Percentiles rank a stretch among this genome's conserved stretches.
These are phyloP conservation scores for Thaleichthys pacificus DNA, from an alignment of 2,797 vertebrate genomes.

Conservation along the genomic window DNA sequence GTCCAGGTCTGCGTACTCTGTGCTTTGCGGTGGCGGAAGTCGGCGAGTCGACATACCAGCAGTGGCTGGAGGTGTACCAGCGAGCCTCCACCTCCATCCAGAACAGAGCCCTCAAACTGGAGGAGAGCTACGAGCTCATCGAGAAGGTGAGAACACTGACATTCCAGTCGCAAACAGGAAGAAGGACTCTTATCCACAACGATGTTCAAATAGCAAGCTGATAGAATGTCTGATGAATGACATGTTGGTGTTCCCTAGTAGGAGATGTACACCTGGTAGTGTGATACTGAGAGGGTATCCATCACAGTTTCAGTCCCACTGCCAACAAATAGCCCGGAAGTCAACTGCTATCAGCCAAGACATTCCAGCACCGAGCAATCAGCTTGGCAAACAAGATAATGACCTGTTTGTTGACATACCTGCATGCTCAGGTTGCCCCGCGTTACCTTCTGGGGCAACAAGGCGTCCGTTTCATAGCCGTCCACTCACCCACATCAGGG, in stretches of 20 bases:
- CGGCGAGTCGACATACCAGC: constrained; percentile 88
- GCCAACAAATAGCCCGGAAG: not conserved
- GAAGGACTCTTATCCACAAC: not conserved
- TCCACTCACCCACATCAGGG: constrained; percentile 16
- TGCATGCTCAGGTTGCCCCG: constrained; percentile 1
- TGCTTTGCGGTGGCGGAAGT: constrained; percentile 94
- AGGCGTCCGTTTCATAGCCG: constrained; percentile 10
- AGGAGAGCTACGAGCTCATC: constrained; percentile 97
- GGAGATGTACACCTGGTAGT: not conserved
- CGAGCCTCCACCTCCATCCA: constrained; percentile 88
- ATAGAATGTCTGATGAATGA: too few relatives aligned
- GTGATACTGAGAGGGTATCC: not conserved
- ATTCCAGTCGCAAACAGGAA: not conserved
- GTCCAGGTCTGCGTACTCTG: constrained; percentile 88
- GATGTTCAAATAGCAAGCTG: not conserved
- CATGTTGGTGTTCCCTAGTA: not conserved
- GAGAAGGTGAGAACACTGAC: constrained; percentile 82
- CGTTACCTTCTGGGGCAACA: not conserved
- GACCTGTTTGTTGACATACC: constrained; percentile 16
- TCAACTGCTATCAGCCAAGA: constrained; percentile 8
- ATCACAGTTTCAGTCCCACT: not conserved
- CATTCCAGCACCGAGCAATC: constrained; percentile 6
- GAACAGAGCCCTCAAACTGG: constrained; percentile 91
- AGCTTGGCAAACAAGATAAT: constrained; percentile 9
- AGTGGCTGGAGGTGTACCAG: constrained; percentile 87